Evolutionary conservation across 2,113 vertebrate genomes (phyloP).

Genomic region (Phycodurus eques): DNA sequence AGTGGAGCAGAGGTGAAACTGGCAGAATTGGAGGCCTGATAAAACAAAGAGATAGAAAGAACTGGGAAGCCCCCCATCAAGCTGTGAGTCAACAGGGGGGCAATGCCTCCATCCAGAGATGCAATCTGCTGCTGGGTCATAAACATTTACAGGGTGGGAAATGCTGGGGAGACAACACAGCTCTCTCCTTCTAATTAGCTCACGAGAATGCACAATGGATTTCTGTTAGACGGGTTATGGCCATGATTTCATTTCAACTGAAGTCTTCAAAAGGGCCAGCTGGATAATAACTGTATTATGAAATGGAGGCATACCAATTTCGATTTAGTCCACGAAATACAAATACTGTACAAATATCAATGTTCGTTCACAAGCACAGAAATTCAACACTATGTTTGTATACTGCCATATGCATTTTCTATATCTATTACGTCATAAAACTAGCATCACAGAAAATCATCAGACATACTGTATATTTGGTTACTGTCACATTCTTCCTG

Average conservation of each 20-base stretch:
- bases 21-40: conserved; percentile 61
- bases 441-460: too few species aligned
- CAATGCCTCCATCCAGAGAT: conserved; percentile 68
- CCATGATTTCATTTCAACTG: background rate
- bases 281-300: background rate
- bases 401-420: too few species aligned
- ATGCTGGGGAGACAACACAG: conserved; percentile 44
- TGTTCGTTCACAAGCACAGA: background rate
- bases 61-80: conserved; percentile 55
- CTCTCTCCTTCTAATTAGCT: conserved; percentile 51
- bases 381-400: too few species aligned
- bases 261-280: background rate
- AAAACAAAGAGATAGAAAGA: conserved; percentile 65
- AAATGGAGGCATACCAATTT: background rate
- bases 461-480: too few species aligned
- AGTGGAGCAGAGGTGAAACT: conserved; percentile 32
- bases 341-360: background rate
- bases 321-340: background rate
- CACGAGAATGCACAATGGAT: conserved; percentile 38
- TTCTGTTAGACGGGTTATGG: background rate
- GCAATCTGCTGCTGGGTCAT: conserved; percentile 69
- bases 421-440: too few species aligned
- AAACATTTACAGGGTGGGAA: conserved; percentile 74
- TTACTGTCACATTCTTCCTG: too few species aligned
- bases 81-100: conserved; percentile 70